phyloP scores from a whole-genome alignment of 2,113 vertebrate genomes.

The Haemorhous mexicanus region DNA sequence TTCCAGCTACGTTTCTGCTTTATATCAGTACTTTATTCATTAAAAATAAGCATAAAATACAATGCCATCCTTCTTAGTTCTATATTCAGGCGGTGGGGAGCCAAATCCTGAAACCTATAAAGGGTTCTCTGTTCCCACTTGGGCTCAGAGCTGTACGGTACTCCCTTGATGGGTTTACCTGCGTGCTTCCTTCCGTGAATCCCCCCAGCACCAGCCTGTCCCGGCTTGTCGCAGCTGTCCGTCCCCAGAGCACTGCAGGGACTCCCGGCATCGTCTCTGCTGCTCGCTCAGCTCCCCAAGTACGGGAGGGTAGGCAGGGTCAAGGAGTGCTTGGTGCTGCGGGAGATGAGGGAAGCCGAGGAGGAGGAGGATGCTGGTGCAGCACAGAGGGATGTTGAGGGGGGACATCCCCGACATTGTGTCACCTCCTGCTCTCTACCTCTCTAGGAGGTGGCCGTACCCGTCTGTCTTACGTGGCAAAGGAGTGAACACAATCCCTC shows the following conservation, averaged over 20 bases:
- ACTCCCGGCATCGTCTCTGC: fast-evolving
- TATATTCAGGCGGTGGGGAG: neutral
- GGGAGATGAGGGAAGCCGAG: neutral
- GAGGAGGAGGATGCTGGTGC: neutral
- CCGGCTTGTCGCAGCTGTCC: neutral
- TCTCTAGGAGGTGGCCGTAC: neutral
- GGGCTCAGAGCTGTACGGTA: neutral
- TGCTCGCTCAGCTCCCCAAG: neutral
- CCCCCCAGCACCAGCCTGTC: neutral
- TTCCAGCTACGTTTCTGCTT: constrained; percentile 12
- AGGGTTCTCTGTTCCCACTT: neutral
- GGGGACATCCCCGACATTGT: fast-evolving
- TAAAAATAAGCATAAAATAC: neutral
- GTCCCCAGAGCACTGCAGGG: neutral
- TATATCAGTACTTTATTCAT: constrained; percentile 5
- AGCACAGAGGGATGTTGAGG: neutral
- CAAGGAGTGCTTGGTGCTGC: neutral
- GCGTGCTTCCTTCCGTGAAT: fast-evolving
- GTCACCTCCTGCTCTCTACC: fast-evolving
- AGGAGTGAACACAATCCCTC: fast-evolving
- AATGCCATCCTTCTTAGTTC: neutral
- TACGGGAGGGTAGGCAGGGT: neutral
- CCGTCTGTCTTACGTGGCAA: neutral
- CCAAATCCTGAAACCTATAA: neutral
- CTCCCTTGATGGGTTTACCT: neutral